Conservation (phyloP, 2,888 invertebrate genomes). For the Epinotia bilunana region DNA sequence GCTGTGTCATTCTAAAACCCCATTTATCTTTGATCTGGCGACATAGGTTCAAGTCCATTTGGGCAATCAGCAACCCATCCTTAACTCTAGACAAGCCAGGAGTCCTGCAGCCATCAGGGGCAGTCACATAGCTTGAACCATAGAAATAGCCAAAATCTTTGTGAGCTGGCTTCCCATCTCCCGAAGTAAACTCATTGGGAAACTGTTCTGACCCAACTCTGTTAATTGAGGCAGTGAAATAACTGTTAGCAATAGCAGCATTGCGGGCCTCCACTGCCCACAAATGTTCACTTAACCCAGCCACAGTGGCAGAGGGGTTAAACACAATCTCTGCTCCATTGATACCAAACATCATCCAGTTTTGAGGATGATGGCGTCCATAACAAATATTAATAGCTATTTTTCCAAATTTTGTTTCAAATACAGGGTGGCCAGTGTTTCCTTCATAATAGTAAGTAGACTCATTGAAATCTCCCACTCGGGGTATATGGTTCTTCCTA, state of each 20-base stretch:
- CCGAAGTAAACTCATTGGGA: conserved; percentile 84
- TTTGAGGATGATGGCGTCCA: conserved; percentile 98
- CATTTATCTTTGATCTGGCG: conserved; percentile 97
- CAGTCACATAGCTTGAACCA: conserved; percentile 97
- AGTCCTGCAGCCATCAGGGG: conserved; percentile 96
- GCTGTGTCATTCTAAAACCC: conserved; percentile 98
- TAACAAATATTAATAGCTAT: conserved; percentile 99
- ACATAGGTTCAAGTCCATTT: conserved; percentile 97
- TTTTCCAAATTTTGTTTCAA: conserved; percentile 92
- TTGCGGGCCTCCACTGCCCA: conserved; percentile 98
- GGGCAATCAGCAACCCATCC: conserved; percentile 95
- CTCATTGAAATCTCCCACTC: conserved; percentile 99
- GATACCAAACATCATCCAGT: conserved; percentile 99
- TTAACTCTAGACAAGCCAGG: conserved; percentile 91
- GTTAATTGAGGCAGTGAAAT: conserved; percentile 96
- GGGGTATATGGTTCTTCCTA: conserved; percentile 98
- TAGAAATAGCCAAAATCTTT: conserved; percentile 98
- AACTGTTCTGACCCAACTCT: conserved; percentile 96
- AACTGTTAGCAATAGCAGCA: conserved; percentile 98
- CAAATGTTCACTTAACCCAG: conserved; percentile 93
- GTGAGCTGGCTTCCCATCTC: conserved; percentile 90
- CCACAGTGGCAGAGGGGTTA: conserved; percentile 98
- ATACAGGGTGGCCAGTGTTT: conserved; percentile 97
- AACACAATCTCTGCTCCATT: conserved; percentile 99
- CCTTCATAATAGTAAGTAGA: conserved; percentile 99